Evolutionary conservation across 1,140 invertebrate genomes (phyloP), one percentile per base, ranked within the genome.

Genomic region (Sitophilus oryzae): DNA sequence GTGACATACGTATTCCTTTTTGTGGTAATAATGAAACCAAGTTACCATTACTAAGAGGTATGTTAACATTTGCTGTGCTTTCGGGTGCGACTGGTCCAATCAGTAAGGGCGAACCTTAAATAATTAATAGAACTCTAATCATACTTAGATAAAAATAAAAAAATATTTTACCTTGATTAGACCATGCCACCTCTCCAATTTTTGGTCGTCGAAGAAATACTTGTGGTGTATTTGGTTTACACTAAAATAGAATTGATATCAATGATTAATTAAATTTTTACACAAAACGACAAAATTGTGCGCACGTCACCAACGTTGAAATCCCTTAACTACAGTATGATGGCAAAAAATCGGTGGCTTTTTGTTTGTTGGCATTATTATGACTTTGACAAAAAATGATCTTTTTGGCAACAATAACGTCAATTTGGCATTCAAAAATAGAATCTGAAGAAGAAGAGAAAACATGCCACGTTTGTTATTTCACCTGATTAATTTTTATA

Each of bases 101-200:
- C 61, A 83, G 69, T 5, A 84, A 68, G 0, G 82, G 83, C 52
- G 81, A 47, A 48, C 50, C 50, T 52, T n/a, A 44, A 36, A n/a
- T n/a, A 23, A 47, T 20, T 0, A 2, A 20, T 19, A 16, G 19
- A 21, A 11, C 21, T 19, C 20, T 1, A 44, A 10, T 44, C 20
- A 44, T 20, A 44, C 9, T 41, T 22, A 9, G 30, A 23, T 18
- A 41, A 2, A 8, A 22, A 38, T 15, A 22, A 34, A n/a, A n/a
- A n/a, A n/a, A n/a, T n/a, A 21, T n/a, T 1, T 79, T 83, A 14
- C 82, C 82, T 18, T 78, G 75, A 74, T 83, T 78, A 37, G 82
- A 84, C 15, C 84, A 71, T 9, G 81, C 82, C 71, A 82, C 79
- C 70, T 85, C 82, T 2, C 82, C 82, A 55, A 77, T 73, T 2